These are phyloP conservation scores for Palythoa caribaeorum DNA, from an alignment of 92 coral and sea anemone species.

Conservation along the genomic window DNA sequence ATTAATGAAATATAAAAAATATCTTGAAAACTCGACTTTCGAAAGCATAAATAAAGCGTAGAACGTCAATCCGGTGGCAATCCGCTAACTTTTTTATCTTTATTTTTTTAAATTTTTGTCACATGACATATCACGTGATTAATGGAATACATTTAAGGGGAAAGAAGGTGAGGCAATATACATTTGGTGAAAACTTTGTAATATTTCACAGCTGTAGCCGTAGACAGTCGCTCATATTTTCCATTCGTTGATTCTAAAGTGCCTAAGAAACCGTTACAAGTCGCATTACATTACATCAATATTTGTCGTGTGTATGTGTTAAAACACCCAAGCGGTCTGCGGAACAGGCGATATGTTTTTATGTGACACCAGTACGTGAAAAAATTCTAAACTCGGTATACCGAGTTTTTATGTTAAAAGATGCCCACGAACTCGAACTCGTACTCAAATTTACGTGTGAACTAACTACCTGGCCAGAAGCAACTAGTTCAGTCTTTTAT, in stretches of 20 bases:
- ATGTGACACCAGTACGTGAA: slow-evolving; percentile 1
- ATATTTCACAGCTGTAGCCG: neutral
- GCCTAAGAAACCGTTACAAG: neutral
- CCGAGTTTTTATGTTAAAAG: no score
- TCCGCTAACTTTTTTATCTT: neutral
- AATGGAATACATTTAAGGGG: neutral
- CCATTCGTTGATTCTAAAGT: neutral
- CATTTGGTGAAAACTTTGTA: neutral
- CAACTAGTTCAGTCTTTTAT: slow-evolving; percentile 2
- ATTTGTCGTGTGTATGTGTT: neutral
- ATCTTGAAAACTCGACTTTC: neutral
- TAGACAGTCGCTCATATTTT: neutral
- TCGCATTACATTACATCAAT: neutral
- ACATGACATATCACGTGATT: neutral
- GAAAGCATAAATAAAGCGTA: neutral
- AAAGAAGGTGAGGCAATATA: neutral
- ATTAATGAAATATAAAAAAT: neutral
- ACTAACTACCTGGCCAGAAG: slow-evolving; percentile 15
- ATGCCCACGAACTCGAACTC: neutral
- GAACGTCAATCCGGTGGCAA: neutral
- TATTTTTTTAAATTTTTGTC: neutral
- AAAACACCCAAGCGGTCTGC: neutral
- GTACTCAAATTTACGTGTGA: neutral
- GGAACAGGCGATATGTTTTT: neutral
- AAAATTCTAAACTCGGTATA: neutral